Evolutionary conservation across 2,113 vertebrate genomes (phyloP).

Genomic region (Oxyura jamaicensis): DNA sequence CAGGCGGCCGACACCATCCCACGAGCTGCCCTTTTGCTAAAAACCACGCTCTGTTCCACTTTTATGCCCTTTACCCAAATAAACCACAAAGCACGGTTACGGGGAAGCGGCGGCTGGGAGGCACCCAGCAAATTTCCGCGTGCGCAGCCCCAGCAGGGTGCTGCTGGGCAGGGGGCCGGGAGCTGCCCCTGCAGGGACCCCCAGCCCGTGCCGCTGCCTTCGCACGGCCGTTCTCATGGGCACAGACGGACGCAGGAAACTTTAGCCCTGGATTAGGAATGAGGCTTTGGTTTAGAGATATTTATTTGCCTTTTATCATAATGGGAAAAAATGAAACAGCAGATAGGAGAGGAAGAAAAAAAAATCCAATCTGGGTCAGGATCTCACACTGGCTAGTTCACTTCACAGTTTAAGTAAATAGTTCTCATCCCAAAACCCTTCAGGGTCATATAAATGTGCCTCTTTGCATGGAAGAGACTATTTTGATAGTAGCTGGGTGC

Average conservation of each 20-base stretch:
- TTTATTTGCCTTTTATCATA: slow-evolving; percentile 74
- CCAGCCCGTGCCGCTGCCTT: background rate
- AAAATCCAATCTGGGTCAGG: slow-evolving; percentile 65
- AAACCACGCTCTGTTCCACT: background rate
- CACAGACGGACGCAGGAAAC: background rate
- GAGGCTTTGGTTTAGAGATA: slow-evolving; percentile 49
- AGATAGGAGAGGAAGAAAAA: slow-evolving; percentile 62
- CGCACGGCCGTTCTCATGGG: slow-evolving; percentile 28
- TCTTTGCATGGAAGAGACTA: slow-evolving; percentile 70
- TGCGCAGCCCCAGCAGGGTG: background rate
- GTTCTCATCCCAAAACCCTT: slow-evolving; percentile 74
- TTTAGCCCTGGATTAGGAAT: slow-evolving; percentile 37
- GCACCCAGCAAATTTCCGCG: background rate
- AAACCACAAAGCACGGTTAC: background rate
- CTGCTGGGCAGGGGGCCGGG: background rate
- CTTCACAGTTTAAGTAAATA: slow-evolving; percentile 78
- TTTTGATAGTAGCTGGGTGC: slow-evolving; percentile 74
- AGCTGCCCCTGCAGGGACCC: background rate
- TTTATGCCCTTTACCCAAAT: background rate
- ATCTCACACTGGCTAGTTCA: slow-evolving; percentile 78
- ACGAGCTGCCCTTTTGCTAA: background rate
- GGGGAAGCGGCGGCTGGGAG: background rate
- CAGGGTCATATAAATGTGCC: slow-evolving; percentile 70
- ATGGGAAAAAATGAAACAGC: slow-evolving; percentile 57
- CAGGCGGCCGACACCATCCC: rapidly evolving